Evolutionary conservation across 53 echinoderm and acorn worm genomes (phyloP).

Genomic region (Holothuria leucospilota): DNA sequence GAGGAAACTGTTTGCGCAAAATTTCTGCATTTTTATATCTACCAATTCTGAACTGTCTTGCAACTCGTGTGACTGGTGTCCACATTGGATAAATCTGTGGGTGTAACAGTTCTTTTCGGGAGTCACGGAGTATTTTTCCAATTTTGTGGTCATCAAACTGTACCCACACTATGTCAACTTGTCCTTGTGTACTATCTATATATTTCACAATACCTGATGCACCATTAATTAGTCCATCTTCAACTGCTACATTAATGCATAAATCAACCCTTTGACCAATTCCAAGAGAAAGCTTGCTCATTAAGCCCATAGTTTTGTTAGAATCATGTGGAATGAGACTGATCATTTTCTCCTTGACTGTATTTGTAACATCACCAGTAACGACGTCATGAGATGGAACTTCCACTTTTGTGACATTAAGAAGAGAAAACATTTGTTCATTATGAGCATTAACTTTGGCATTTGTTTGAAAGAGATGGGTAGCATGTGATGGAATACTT

Average conservation of each 20-base stretch:
- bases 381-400: slow-evolving; percentile 1
- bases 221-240: slow-evolving; percentile 40
- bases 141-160: slow-evolving; percentile 28
- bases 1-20: slow-evolving; percentile 7
- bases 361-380: slow-evolving; percentile 19
- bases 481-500: background rate
- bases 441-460: slow-evolving; percentile 17
- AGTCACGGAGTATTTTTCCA: background rate
- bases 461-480: slow-evolving; percentile 30
- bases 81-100: background rate
- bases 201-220: slow-evolving; percentile 15
- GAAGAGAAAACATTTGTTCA: background rate
- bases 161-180: background rate
- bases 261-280: slow-evolving; percentile 6
- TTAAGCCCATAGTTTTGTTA: slow-evolving; percentile 17
- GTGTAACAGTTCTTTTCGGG: background rate
- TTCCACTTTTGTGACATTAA: background rate
- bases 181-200: background rate
- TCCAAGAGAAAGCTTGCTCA: background rate
- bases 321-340: slow-evolving; percentile 7
- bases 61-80: background rate
- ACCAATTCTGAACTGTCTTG: slow-evolving; percentile 19
- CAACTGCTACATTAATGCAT: slow-evolving; percentile 31
- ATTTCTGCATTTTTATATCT: slow-evolving; percentile 24
- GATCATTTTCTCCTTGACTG: slow-evolving; percentile 16